A percentile compares a stretch with the other conserved stretches of the same genome.
Conservation (phyloP, 2,888 invertebrate genomes). For the Stenodera caucasica region DNA sequence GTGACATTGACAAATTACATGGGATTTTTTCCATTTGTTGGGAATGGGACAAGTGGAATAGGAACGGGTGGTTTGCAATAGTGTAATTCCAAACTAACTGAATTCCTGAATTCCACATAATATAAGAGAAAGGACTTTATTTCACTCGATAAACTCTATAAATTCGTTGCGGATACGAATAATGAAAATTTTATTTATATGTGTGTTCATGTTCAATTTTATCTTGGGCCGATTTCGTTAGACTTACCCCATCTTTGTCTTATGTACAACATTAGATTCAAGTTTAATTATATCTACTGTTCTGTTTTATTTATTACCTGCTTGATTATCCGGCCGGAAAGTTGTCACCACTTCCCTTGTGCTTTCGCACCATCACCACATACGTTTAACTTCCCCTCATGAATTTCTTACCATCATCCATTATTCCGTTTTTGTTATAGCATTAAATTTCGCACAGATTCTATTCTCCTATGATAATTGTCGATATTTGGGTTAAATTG, state of each 20-base stretch:
- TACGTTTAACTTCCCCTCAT: neutral
- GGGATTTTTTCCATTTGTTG: neutral
- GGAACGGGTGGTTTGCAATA: no score
- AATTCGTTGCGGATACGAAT: neutral
- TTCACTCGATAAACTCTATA: neutral
- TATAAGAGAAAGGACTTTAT: neutral
- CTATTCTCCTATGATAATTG: no score
- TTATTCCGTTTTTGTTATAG: neutral
- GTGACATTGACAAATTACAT: slow-evolving; percentile 26
- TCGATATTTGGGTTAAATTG: no score
- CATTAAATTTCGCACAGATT: neutral
- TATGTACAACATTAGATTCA: neutral
- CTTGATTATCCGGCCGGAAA: slow-evolving; percentile 1
- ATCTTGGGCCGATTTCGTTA: neutral
- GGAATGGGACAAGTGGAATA: neutral
- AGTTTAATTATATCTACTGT: slow-evolving; percentile 7
- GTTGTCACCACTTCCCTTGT: slow-evolving; percentile 8
- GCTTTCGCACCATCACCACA: neutral
- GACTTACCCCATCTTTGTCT: neutral
- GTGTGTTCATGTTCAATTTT: neutral
- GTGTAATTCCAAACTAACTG: no score
- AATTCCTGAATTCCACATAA: no score
- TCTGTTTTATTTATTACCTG: slow-evolving; percentile 11
- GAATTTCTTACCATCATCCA: slow-evolving; percentile 9
- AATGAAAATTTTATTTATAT: slow-evolving; percentile 3